A percentile compares a stretch with the other conserved stretches of the same genome.
phyloP scores from a whole-genome alignment of 2,797 vertebrate species.

The Percopsis omiscomaycus region DNA sequence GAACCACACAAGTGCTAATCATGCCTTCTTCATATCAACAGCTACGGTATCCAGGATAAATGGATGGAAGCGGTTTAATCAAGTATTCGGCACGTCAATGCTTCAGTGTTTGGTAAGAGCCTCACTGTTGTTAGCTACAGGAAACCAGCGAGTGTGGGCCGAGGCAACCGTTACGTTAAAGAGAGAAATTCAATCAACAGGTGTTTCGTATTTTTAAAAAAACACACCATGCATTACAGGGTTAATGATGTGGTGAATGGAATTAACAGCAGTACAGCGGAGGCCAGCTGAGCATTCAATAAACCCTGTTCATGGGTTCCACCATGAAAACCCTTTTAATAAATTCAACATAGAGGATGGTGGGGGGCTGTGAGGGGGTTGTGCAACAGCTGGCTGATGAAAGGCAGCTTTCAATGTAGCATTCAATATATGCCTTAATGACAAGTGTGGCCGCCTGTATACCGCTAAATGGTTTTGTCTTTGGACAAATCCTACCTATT shows the following conservation, averaged over 20 bases:
- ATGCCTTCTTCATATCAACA: constrained; percentile 21
- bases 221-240: constrained; percentile 24
- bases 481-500: constrained; percentile 38
- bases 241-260: constrained; percentile 39
- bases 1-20: constrained; percentile 48
- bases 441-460: constrained; percentile 25
- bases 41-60: neutral
- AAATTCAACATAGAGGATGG: constrained; percentile 17
- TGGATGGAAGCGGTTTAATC: constrained; percentile 31
- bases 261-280: constrained; percentile 15
- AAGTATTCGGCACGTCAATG: constrained; percentile 13
- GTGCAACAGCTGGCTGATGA: constrained; percentile 44
- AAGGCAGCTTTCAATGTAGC: constrained; percentile 52
- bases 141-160: no score
- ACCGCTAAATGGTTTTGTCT: constrained; percentile 35
- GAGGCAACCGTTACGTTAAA: no score
- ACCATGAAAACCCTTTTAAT: constrained; percentile 56
- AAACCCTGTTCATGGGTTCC: constrained; percentile 40
- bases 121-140: no score
- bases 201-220: constrained; percentile 25
- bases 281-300: constrained; percentile 39
- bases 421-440: constrained; percentile 37
- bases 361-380: constrained; percentile 21
- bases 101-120: no score
- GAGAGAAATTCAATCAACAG: neutral